These are phyloP conservation scores for Heliocidaris tuberculata DNA, from an alignment of 35 echinoderm and acorn worm genomes.

Conservation along the genomic window DNA sequence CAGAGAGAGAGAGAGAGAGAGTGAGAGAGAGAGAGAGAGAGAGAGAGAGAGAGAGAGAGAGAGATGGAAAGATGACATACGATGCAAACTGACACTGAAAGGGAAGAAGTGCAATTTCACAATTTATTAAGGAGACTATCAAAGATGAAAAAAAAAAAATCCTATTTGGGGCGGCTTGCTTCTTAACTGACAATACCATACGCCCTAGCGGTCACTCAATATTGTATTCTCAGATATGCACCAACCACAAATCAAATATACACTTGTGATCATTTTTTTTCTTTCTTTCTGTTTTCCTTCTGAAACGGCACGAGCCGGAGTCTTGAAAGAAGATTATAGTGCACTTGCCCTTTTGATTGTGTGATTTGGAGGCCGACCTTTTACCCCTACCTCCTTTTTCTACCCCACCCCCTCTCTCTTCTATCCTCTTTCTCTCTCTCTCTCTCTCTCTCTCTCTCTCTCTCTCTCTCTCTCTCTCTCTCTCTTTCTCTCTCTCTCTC, in stretches of 20 bases:
- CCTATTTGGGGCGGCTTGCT: neutral
- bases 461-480: neutral
- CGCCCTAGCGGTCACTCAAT: neutral
- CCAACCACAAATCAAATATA: constrained; percentile 36
- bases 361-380: neutral
- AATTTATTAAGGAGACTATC: neutral
- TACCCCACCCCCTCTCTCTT: neutral
- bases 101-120: neutral
- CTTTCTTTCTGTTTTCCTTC: neutral
- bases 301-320: neutral
- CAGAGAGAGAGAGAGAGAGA: neutral
- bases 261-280: constrained; percentile 26
- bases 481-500: neutral
- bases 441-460: neutral
- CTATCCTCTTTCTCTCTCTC: neutral
- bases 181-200: neutral
- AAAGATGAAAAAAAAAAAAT: neutral
- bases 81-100: neutral
- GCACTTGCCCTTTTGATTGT: constrained; percentile 30
- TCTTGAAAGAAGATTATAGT: constrained; percentile 5
- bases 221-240: neutral
- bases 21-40: neutral
- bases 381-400: neutral
- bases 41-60: neutral
- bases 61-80: neutral